Base-by-base conservation (phyloP, 2,797 vertebrate genomes). In the Gymnocypris eckloni region DNA sequence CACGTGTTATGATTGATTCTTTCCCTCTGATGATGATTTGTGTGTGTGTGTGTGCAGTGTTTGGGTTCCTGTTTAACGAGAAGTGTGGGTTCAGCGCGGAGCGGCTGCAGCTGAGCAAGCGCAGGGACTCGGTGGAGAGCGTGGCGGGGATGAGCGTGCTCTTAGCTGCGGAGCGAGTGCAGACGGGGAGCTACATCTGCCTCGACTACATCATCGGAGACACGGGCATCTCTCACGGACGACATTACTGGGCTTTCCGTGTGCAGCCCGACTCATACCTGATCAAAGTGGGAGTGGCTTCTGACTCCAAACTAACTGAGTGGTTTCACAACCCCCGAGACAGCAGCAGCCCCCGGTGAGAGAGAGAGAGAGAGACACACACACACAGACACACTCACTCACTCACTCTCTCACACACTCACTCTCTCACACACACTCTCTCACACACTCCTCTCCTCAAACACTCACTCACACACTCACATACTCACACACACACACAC, bases 191-290 rank as follows among this genome's bases (percentile, higher is more conserved):
- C 91, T 99, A 97, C 91, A 94, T 97, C 0, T 94, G 94, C 52
- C 92, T 99, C 13, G 97, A 99, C 92, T 99, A 99, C 94, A 98
- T 99, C 86, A 96, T 98, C 22, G 98, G 97, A 0, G 97, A 99
- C 89, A 94, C 92, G 0, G 98, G 98, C 18, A 96, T 99, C 92
- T 94, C 96, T 69, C 97, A 96, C 92, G 98, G 98, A 82, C 93
- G 96, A 83, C 97, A 99, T 91, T 99, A 97, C 81, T 99, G 98
- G 98, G 96, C 98, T 77, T 98, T 99, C 91, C 95, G 71, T 1
- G 97, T 99, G 89, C 97, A 98, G 73, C 94, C 97, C 0, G 94
- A 96, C 87, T 98, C 97, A 0, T 99, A 98, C 91, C 90, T 99
- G 95, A 96, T 99, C 22, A 99, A 99, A 95, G 97, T 96, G 4